Evolutionary conservation across 1,140 invertebrate species (phyloP), one percentile per base, ranked within the genome.

Genomic region (Octopus bimaculoides): DNA sequence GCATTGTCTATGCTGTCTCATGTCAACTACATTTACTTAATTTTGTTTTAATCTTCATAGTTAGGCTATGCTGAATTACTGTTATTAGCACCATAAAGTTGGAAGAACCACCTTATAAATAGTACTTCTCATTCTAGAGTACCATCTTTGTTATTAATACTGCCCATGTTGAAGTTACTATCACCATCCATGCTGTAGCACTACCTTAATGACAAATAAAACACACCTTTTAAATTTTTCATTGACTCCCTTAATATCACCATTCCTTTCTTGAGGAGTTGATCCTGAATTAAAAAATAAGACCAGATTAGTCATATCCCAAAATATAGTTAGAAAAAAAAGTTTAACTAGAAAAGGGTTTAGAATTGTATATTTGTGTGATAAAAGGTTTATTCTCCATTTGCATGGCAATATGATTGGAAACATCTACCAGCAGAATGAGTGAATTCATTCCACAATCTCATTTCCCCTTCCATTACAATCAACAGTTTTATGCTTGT

Each of bases 191-290:
- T 41, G 26, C 26, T 41, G 26, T 41, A 41, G 26, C 54, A 77
- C 53, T 20, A 55, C 56, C 9, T 61, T 12, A 71, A 71, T 71
- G 66, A 61, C 26, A 41, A 61, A 61, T 17, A 78, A 69, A 5
- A 41, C 82, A 78, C 78, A 87, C 87, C 87, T 81, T 83, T 84
- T 56, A 87, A 85, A 66, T 86, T 85, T 81, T 88, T 88, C 74
- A 88, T 86, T 20, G 81, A 82, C 79, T 88, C 87, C 75, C 86
- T 76, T 12, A 88, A 66, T 52, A 88, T 87, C 55, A 88, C 86
- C 87, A 88, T 88, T 54, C 87, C 87, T 81, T 88, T 88, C 78
- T 86, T 87, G 75, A 88, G 79, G n/a, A 88, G 78, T 79, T 87
- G 85, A 71, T 88, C 87, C 87, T 88, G 76, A 26, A 80, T n/a